A percentile compares a stretch with the other conserved stretches of the same genome.
phyloP scores from a whole-genome alignment of 2,797 vertebrate species.

The Hyperoplus lanceolatus region DNA sequence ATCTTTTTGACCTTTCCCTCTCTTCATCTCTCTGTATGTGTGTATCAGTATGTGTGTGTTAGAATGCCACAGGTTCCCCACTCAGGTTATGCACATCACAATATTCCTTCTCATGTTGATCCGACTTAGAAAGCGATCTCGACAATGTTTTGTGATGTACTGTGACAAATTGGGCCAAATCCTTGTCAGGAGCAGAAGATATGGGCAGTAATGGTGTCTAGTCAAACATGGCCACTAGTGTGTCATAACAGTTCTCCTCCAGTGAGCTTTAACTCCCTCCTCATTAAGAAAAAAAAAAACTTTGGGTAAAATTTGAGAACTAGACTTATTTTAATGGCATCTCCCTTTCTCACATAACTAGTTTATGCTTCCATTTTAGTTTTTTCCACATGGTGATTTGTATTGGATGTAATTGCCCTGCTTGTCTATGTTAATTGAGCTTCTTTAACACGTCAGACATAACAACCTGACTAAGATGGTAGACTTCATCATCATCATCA shows the following conservation, averaged over 20 bases:
- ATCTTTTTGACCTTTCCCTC: conserved; percentile 75
- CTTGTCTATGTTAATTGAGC: conserved; percentile 18
- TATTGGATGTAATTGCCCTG: conserved; percentile 55
- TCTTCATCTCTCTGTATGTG: conserved; percentile 38
- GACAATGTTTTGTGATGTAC: conserved; percentile 64
- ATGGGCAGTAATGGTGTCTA: conserved; percentile 61
- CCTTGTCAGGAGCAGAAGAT: conserved; percentile 65
- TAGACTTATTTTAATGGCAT: conserved; percentile 19
- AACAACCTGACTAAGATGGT: conserved; percentile 1
- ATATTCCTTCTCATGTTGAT: conserved; percentile 59
- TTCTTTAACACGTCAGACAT: conserved; percentile 21
- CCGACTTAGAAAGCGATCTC: conserved; percentile 45
- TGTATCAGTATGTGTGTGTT: conserved; percentile 13
- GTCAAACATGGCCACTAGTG: conserved; percentile 48
- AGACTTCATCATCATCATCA: no score
- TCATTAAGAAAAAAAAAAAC: conserved; percentile 36
- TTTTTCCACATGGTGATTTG: conserved; percentile 42
- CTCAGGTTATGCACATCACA: conserved; percentile 63
- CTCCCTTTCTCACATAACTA: background rate
- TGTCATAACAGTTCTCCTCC: conserved; percentile 57
- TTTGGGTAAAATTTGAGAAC: conserved; percentile 27
- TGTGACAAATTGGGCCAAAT: conserved; percentile 68
- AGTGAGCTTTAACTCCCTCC: conserved; percentile 39
- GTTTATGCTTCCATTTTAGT: background rate
- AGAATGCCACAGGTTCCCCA: conserved; percentile 32